phyloP scores from a whole-genome alignment of 2,888 invertebrate species.

The Sphaeridia pumilis region DNA sequence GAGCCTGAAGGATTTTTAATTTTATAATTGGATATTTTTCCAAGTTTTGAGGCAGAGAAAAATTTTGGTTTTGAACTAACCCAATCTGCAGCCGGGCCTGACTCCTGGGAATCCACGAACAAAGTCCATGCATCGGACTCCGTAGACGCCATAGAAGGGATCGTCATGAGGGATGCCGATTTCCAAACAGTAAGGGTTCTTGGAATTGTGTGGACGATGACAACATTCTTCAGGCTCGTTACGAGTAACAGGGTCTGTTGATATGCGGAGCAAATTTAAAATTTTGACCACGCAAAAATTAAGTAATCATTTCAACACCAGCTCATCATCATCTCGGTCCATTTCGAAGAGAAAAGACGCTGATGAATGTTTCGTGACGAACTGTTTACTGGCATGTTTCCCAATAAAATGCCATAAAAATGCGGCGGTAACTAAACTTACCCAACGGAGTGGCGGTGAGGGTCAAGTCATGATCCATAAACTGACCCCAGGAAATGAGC shows the following conservation, averaged over 20 bases:
- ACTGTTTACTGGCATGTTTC: too few species aligned
- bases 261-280: too few species aligned
- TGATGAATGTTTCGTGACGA: too few species aligned
- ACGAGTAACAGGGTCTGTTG: slow-evolving; percentile 63
- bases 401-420: too few species aligned
- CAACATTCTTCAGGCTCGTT: slow-evolving; percentile 89
- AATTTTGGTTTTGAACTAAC: slow-evolving; percentile 41
- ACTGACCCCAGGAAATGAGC: slow-evolving; percentile 89
- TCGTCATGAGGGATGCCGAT: slow-evolving; percentile 79
- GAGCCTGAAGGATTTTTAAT: too few species aligned
- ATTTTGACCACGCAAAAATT: too few species aligned
- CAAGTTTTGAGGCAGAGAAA: too few species aligned
- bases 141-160: slow-evolving; percentile 74
- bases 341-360: too few species aligned
- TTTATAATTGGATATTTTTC: too few species aligned
- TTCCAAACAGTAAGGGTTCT: slow-evolving; percentile 84
- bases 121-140: slow-evolving; percentile 78
- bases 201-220: slow-evolving; percentile 63
- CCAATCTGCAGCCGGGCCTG: slow-evolving; percentile 74
- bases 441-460: slow-evolving; percentile 77
- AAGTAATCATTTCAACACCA: too few species aligned
- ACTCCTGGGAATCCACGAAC: slow-evolving; percentile 78
- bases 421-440: too few species aligned
- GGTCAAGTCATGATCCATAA: slow-evolving; percentile 88
- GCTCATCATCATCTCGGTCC: too few species aligned